These are phyloP conservation scores for Rhimphoctona megacephalus DNA, from an alignment of 2,888 invertebrate genomes.

Conservation along the genomic window DNA sequence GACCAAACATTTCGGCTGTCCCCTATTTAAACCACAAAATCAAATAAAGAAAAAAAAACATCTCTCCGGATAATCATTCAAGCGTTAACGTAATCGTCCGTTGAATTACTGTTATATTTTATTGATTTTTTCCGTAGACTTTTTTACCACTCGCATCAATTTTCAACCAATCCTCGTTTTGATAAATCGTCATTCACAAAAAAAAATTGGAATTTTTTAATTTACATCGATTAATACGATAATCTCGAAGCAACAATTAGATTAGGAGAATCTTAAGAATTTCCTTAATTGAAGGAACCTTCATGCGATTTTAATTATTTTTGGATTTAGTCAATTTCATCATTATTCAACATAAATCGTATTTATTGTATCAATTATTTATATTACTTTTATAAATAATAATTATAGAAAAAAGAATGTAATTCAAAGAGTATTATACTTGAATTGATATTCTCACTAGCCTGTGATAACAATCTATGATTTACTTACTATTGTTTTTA, in stretches of 20 bases:
- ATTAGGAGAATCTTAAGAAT: neutral
- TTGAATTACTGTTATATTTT: constrained; percentile 32
- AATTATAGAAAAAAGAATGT: neutral
- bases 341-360: neutral
- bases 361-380: neutral
- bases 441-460: neutral
- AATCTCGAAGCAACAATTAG: neutral
- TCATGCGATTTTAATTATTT: neutral
- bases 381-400: no score
- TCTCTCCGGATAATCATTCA: constrained; percentile 21
- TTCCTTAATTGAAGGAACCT: neutral
- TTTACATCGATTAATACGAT: neutral
- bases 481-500: neutral
- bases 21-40: constrained; percentile 29
- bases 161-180: neutral
- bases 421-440: neutral
- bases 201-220: neutral
- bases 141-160: neutral
- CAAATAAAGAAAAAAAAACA: constrained; percentile 26
- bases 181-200: neutral
- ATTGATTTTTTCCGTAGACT: neutral
- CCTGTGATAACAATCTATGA: neutral
- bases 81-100: constrained; percentile 17
- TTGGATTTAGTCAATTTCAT: neutral
- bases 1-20: constrained; percentile 54